Evolutionary conservation across 2,888 invertebrate genomes (phyloP).

Genomic region (Himalopsyche kuldschensis): DNA sequence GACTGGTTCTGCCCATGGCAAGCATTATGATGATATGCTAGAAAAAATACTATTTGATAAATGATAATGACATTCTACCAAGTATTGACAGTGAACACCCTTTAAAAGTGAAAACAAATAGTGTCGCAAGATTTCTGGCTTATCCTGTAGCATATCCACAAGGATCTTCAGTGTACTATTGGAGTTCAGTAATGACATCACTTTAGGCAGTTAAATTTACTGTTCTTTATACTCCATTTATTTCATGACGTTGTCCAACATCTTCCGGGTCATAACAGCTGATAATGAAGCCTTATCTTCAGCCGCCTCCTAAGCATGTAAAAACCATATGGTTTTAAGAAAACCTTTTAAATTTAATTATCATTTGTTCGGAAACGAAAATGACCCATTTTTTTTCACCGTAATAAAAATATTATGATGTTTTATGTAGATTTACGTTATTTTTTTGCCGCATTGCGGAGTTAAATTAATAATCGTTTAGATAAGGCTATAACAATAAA

Average conservation of each 20-base stretch:
- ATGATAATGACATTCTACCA: too few species aligned
- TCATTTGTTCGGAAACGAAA: not conserved
- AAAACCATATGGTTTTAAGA: not conserved
- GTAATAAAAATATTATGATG: not conserved
- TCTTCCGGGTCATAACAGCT: conserved; percentile 18
- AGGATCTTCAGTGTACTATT: not conserved
- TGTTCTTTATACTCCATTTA: not conserved
- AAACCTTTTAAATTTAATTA: not conserved
- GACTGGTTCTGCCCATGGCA: too few species aligned
- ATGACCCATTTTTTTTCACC: not conserved
- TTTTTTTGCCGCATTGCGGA: not conserved
- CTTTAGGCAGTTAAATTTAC: not conserved
- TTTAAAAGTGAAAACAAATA: too few species aligned
- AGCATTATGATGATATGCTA: too few species aligned
- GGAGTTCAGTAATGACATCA: conserved; percentile 4
- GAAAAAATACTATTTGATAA: too few species aligned
- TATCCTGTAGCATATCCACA: not conserved
- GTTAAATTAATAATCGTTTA: not conserved
- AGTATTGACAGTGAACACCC: too few species aligned
- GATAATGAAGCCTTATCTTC: conserved; percentile 22
- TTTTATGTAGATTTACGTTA: not conserved
- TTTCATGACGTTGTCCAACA: not conserved
- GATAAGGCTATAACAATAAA: not conserved
- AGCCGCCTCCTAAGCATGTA: not conserved
- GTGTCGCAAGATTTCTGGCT: not conserved